phyloP scores from a whole-genome alignment of 1,140 invertebrate species.

The Phocides pigmalion region DNA sequence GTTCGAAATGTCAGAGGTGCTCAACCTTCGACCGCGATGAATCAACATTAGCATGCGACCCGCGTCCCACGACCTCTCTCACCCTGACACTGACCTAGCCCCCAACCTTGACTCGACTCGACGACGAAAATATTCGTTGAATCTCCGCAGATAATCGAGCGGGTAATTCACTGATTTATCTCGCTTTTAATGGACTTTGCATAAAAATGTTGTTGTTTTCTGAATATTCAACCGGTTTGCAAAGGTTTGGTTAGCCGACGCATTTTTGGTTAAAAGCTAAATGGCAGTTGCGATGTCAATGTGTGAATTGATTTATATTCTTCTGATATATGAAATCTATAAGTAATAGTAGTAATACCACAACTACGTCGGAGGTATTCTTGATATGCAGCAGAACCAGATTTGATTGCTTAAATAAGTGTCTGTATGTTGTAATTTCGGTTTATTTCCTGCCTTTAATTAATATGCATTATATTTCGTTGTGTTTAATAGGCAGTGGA shows the following conservation, averaged over 20 bases:
- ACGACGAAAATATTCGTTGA: constrained; percentile 42
- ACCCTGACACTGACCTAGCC: constrained; percentile 65
- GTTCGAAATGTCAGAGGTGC: constrained; percentile 69
- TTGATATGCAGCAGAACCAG: too few relatives aligned
- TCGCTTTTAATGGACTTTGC: constrained; percentile 18
- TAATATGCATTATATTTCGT: too few relatives aligned
- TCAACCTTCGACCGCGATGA: constrained; percentile 61
- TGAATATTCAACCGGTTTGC: constrained; percentile 20
- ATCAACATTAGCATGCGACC: constrained; percentile 61
- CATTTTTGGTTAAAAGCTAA: neutral
- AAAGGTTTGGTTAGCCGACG: neutral
- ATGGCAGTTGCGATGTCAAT: constrained; percentile 5
- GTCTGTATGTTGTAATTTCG: too few relatives aligned
- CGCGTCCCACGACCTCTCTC: constrained; percentile 65
- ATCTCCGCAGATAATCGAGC: constrained; percentile 44
- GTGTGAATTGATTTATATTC: neutral
- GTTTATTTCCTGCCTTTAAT: too few relatives aligned
- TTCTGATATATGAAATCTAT: too few relatives aligned
- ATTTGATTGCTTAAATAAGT: too few relatives aligned
- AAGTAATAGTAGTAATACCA: too few relatives aligned
- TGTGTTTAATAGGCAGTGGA: too few relatives aligned
- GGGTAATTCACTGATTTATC: constrained; percentile 37
- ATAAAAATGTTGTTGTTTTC: constrained; percentile 18
- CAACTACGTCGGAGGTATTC: too few relatives aligned
- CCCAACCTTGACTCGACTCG: constrained; percentile 49